phyloP scores from a whole-genome alignment of 2,797 vertebrate genomes.

The Pampus argenteus region DNA sequence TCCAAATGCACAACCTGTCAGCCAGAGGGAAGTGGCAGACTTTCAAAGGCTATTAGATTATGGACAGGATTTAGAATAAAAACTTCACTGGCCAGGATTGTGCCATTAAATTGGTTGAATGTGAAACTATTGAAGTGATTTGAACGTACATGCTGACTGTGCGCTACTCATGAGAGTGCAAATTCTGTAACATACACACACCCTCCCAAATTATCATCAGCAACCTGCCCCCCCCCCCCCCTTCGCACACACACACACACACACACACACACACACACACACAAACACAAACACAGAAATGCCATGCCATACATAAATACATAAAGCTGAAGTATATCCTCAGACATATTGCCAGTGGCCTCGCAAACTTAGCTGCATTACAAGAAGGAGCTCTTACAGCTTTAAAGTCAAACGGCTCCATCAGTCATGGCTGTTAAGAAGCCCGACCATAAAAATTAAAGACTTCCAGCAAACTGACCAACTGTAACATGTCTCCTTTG shows the following conservation, averaged over 20 bases:
- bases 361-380: constrained; percentile 58
- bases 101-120: constrained; percentile 78
- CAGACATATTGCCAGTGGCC: constrained; percentile 60
- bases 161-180: constrained; percentile 57
- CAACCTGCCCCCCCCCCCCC: constrained; percentile 5
- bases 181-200: constrained; percentile 50
- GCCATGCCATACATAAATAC: constrained; percentile 46
- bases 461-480: constrained; percentile 79
- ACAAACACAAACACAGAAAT: constrained; percentile 51
- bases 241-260: constrained; percentile 8
- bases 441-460: constrained; percentile 79
- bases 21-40: constrained; percentile 81
- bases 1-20: constrained; percentile 87
- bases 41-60: constrained; percentile 85
- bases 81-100: constrained; percentile 75
- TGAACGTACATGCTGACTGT: constrained; percentile 69
- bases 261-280: constrained; percentile 12
- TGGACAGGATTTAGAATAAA: constrained; percentile 81
- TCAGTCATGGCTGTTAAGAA: constrained; percentile 82
- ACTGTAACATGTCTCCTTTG: constrained; percentile 77
- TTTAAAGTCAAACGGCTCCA: constrained; percentile 74
- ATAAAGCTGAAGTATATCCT: constrained; percentile 53
- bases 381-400: constrained; percentile 71
- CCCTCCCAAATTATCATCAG: constrained; percentile 62
- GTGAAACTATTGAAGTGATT: constrained; percentile 77